These are phyloP conservation scores for Tubulanus polymorphus DNA, from an alignment of 2,888 invertebrate genomes.

Conservation along the genomic window DNA sequence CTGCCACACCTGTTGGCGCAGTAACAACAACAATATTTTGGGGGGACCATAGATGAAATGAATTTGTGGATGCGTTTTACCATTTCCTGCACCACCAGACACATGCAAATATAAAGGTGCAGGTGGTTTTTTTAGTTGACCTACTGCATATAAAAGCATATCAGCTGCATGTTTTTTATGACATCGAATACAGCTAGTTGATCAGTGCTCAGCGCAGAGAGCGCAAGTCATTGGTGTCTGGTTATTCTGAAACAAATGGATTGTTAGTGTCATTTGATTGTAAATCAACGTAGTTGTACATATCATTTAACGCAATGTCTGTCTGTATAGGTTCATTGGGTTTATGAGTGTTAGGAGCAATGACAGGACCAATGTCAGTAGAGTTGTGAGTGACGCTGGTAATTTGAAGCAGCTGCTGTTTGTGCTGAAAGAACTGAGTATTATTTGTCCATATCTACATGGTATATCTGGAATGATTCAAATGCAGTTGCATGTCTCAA, in stretches of 20 bases:
- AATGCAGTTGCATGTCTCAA: not conserved
- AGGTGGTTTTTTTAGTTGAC: not conserved
- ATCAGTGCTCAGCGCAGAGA: no score
- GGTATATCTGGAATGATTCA: not conserved
- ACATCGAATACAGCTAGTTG: no score
- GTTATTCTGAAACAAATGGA: no score
- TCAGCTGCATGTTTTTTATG: no score
- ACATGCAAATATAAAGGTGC: not conserved
- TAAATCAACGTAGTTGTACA: no score
- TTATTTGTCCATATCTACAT: not conserved
- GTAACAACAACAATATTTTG: not conserved
- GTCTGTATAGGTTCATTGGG: not conserved
- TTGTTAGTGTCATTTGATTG: no score
- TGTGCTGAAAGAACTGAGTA: not conserved
- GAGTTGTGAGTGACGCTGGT: not conserved
- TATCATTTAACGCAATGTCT: no score
- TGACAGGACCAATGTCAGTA: not conserved
- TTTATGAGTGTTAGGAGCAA: not conserved
- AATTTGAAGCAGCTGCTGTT: not conserved
- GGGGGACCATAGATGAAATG: not conserved
- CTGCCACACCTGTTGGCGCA: conserved; percentile 1
- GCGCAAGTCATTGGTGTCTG: no score
- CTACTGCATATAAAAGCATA: not conserved
- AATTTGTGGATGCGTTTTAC: not conserved
- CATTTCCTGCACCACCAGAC: not conserved